Conservation (phyloP, 2,888 invertebrate genomes). For the Mystacides longicornis region DNA sequence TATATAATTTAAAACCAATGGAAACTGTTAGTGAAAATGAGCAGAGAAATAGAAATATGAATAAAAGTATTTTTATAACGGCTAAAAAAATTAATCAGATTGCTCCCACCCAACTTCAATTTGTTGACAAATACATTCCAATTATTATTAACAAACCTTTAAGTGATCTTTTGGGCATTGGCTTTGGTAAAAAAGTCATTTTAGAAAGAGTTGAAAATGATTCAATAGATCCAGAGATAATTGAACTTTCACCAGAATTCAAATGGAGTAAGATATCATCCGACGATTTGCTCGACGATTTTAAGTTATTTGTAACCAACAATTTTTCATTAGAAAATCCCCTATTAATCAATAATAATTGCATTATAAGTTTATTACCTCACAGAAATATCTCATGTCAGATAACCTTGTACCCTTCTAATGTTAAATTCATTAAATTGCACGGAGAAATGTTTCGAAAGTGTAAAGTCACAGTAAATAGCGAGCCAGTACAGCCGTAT, state of each 20-base stretch:
- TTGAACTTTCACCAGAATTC: slow-evolving; percentile 41
- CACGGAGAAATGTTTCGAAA: slow-evolving; percentile 47
- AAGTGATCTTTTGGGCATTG: slow-evolving; percentile 46
- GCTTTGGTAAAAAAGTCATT: slow-evolving; percentile 50
- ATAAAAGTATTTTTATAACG: slow-evolving; percentile 19
- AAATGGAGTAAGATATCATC: slow-evolving; percentile 1
- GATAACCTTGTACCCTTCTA: slow-evolving; percentile 42
- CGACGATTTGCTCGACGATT: slow-evolving; percentile 34
- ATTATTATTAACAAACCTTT: slow-evolving; percentile 50
- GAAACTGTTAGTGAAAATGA: slow-evolving; percentile 8
- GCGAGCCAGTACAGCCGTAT: slow-evolving; percentile 16
- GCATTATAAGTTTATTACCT: slow-evolving; percentile 41
- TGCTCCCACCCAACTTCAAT: slow-evolving; percentile 13
- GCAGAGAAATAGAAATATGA: slow-evolving; percentile 7
- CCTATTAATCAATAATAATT: slow-evolving; percentile 49
- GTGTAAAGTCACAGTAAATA: slow-evolving; percentile 35
- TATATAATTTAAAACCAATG: slow-evolving; percentile 17
- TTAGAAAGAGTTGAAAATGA: slow-evolving; percentile 40
- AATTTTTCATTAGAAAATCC: slow-evolving; percentile 42
- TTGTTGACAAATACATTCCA: slow-evolving; percentile 32
- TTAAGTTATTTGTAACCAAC: slow-evolving; percentile 47
- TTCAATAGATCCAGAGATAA: slow-evolving; percentile 39
- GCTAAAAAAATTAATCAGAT: slow-evolving; percentile 15
- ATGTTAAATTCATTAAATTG: slow-evolving; percentile 43
- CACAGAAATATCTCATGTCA: slow-evolving; percentile 38